Conservation (phyloP, 2,797 vertebrate species). For the Pelobates cultripes region DNA sequence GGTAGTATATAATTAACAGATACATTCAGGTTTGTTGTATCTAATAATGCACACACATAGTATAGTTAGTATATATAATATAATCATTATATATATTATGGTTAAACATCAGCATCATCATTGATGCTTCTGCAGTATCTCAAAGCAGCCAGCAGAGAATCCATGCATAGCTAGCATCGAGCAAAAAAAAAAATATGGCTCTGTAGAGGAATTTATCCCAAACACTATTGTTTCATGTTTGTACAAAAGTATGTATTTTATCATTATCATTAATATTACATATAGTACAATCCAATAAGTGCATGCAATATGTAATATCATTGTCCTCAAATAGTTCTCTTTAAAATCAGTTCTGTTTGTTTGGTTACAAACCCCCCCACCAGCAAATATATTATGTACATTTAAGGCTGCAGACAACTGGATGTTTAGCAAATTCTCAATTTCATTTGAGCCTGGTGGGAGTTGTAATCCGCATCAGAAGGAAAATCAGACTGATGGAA, state of each 20-base stretch:
- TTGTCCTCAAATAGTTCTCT: too few relatives aligned
- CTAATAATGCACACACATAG: not conserved
- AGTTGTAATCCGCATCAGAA: not conserved
- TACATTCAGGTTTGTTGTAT: constrained; percentile 60
- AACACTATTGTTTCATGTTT: not conserved
- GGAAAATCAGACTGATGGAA: not conserved
- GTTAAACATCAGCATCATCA: too few relatives aligned
- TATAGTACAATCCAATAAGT: too few relatives aligned
- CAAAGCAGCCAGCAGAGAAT: constrained; percentile 62
- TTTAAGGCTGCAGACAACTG: too few relatives aligned
- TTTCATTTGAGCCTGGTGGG: not conserved
- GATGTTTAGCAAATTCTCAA: too few relatives aligned
- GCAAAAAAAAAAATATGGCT: constrained; percentile 73
- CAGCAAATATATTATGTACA: too few relatives aligned
- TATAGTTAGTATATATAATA: not conserved
- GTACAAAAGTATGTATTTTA: too few relatives aligned
- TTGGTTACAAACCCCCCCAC: too few relatives aligned
- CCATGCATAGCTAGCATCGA: constrained; percentile 73
- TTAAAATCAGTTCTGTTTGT: too few relatives aligned
- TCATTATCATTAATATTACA: too few relatives aligned
- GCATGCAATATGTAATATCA: too few relatives aligned
- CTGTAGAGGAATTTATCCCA: constrained; percentile 68
- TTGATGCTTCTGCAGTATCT: constrained; percentile 69
- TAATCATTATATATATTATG: too few relatives aligned
- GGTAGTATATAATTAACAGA: constrained; percentile 72